These are phyloP conservation scores for Porites cylindrica DNA, from an alignment of 92 coral and sea anemone species.

Conservation along the genomic window DNA sequence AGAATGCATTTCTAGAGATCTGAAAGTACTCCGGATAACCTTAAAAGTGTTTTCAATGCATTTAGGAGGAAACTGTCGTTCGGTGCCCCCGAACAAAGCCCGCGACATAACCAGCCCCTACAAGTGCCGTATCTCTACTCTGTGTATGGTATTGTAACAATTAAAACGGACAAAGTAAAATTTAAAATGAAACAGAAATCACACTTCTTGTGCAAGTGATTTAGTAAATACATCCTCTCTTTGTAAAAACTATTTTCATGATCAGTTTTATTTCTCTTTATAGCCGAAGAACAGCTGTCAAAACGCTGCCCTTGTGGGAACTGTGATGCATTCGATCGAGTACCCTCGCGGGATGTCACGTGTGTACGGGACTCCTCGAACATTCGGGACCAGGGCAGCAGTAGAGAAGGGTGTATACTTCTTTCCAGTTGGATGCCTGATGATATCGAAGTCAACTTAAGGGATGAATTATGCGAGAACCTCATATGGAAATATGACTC, in stretches of 20 bases:
- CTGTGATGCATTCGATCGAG: conserved; percentile 39
- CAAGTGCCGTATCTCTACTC: no score
- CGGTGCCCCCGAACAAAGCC: no score
- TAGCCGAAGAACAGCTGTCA: conserved; percentile 54
- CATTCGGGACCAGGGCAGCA: not conserved
- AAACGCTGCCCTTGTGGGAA: conserved; percentile 58
- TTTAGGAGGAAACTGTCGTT: no score
- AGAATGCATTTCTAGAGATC: no score
- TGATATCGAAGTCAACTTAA: not conserved
- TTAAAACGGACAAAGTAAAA: no score
- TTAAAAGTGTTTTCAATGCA: no score
- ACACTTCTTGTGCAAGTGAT: no score
- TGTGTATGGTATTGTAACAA: no score
- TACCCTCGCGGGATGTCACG: not conserved
- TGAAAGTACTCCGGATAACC: no score
- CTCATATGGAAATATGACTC: not conserved
- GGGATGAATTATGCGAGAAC: not conserved
- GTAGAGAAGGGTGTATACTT: conserved; percentile 37
- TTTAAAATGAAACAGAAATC: no score
- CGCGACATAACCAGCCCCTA: no score
- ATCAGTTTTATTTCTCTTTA: not conserved
- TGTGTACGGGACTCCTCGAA: not conserved
- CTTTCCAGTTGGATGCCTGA: conserved; percentile 54
- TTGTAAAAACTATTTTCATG: no score
- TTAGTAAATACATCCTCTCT: not conserved